A percentile compares a stretch with the other conserved stretches of the same genome.
Evolutionary conservation across 2,888 invertebrate species (phyloP).

Genomic region (Campoplex nolae): DNA sequence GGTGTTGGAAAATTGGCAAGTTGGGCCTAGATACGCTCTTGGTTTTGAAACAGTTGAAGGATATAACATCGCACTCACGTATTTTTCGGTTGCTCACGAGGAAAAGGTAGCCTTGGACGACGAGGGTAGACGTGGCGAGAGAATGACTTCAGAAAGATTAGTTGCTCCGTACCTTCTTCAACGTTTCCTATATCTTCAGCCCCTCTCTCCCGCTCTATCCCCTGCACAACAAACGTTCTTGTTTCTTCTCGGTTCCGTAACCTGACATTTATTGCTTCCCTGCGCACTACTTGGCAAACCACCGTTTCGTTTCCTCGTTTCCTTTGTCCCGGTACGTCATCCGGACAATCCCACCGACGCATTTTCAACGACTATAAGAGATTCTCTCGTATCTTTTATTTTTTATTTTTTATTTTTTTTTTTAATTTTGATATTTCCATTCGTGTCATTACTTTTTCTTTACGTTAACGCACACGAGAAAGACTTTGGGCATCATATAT

Average conservation of each 20-base stretch:
- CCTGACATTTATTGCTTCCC: conserved; percentile 66
- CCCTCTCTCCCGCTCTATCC: not conserved
- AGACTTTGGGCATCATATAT: not conserved
- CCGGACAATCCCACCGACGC: conserved; percentile 5
- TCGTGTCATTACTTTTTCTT: conserved; percentile 17
- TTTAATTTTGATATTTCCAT: not conserved
- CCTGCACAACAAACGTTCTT: conserved; percentile 31
- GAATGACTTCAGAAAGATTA: conserved; percentile 62
- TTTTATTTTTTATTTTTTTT: too few species aligned
- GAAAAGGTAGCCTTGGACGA: conserved; percentile 46
- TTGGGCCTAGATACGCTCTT: conserved; percentile 26
- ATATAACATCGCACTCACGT: conserved; percentile 33
- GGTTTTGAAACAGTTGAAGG: conserved; percentile 28
- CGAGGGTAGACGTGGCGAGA: conserved; percentile 61
- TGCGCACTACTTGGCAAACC: conserved; percentile 36
- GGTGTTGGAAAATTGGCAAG: conserved; percentile 38
- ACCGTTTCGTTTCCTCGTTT: conserved; percentile 38
- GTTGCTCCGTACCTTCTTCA: conserved; percentile 59
- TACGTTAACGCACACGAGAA: not conserved
- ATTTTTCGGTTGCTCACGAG: conserved; percentile 25
- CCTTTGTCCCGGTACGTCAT: conserved; percentile 45
- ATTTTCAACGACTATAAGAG: not conserved
- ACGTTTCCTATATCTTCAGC: conserved; percentile 9
- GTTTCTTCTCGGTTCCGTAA: conserved; percentile 51
- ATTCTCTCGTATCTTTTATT: conserved; percentile 6